Conservation (phyloP, 2,113 vertebrate species). For the Mus spicilegus region DNA sequence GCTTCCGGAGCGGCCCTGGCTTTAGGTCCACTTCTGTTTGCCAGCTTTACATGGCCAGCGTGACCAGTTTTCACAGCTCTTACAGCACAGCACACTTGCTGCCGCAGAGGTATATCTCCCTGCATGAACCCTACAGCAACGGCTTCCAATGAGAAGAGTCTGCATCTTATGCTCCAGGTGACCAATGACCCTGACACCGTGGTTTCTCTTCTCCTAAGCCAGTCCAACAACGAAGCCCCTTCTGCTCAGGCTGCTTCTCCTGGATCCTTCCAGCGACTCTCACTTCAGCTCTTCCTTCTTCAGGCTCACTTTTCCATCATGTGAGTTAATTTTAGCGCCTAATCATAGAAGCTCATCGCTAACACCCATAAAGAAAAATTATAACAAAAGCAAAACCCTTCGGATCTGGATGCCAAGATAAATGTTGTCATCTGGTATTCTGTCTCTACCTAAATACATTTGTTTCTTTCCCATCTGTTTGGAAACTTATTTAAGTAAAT, state of each 20-base stretch:
- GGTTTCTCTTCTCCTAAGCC: neutral
- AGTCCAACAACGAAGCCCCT: neutral
- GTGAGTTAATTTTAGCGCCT: slow-evolving; percentile 65
- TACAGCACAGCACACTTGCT: neutral
- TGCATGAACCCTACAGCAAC: neutral
- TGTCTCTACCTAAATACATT: slow-evolving; percentile 76
- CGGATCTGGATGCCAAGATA: slow-evolving; percentile 65
- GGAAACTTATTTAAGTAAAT: slow-evolving; percentile 77
- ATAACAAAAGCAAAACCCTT: slow-evolving; percentile 66
- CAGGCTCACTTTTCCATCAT: slow-evolving; percentile 49
- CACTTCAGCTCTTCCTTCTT: slow-evolving; percentile 35
- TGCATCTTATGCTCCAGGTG: neutral
- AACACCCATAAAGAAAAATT: slow-evolving; percentile 56
- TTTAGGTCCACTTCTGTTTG: neutral
- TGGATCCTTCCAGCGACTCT: slow-evolving; percentile 43
- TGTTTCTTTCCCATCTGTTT: slow-evolving; percentile 79
- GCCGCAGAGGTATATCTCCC: neutral
- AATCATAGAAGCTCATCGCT: slow-evolving; percentile 56
- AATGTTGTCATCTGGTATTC: slow-evolving; percentile 78
- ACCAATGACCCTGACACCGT: neutral
- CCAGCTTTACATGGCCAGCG: neutral
- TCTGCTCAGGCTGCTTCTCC: slow-evolving; percentile 29
- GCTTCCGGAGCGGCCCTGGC: neutral
- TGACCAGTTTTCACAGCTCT: neutral
- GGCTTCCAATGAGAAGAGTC: neutral